Percentiles rank a stretch among this genome's conserved stretches.
phyloP scores from a whole-genome alignment of 2,797 vertebrate species.

The Melanogrammus aeglefinus region DNA sequence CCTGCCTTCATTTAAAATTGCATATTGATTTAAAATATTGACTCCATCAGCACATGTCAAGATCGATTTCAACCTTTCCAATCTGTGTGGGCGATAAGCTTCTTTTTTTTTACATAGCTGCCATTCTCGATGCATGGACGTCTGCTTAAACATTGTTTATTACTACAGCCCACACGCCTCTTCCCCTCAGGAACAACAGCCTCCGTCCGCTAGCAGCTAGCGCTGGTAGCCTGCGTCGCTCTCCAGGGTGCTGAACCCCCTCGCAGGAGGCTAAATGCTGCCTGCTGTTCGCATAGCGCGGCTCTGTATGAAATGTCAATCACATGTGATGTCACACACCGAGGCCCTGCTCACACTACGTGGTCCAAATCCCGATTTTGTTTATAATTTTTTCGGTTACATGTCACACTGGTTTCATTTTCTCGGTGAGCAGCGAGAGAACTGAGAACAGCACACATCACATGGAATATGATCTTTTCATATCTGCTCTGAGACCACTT shows the following conservation, averaged over 20 bases:
- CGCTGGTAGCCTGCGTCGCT: not conserved
- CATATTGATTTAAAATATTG: not conserved
- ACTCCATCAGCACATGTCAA: not conserved
- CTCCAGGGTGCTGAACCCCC: not conserved
- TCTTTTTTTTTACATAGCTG: not conserved
- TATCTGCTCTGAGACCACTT: not conserved
- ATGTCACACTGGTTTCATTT: not conserved
- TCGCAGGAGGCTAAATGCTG: not conserved
- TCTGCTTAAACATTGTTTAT: not conserved
- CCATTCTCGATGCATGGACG: not conserved
- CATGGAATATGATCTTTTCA: not conserved
- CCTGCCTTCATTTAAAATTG: slow-evolving; percentile 22
- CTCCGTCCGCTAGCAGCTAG: not conserved
- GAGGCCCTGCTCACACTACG: not conserved
- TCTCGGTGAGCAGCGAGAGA: not conserved
- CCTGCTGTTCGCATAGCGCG: not conserved
- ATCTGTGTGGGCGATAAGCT: not conserved
- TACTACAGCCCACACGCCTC: not conserved
- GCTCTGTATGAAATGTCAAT: not conserved
- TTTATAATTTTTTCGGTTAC: not conserved
- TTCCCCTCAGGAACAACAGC: not conserved
- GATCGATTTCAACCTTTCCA: not conserved
- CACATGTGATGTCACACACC: not conserved
- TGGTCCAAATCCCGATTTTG: not conserved
- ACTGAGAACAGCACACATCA: not conserved